Evolutionary conservation across 2,888 invertebrate species (phyloP).

Genomic region (Eumacrocentrus americanus): DNA sequence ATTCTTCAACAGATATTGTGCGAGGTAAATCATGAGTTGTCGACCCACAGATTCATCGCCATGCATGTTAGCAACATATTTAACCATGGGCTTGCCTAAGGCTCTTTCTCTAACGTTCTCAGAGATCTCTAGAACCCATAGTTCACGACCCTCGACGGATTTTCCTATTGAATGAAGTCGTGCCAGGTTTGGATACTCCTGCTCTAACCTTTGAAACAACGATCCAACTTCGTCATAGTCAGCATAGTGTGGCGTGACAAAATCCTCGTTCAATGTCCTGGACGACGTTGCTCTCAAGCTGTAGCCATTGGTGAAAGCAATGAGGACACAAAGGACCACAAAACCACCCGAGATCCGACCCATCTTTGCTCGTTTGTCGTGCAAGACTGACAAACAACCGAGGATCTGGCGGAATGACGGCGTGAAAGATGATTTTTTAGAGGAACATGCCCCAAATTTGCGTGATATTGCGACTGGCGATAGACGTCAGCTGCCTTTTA

Average conservation of each 20-base stretch:
- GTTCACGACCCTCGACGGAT: conserved; percentile 79
- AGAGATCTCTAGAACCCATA: conserved; percentile 83
- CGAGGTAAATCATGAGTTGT: conserved; percentile 81
- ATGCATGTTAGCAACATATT: conserved; percentile 96
- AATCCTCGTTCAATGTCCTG: conserved; percentile 41
- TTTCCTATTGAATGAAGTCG: conserved; percentile 80
- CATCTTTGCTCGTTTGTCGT: conserved; percentile 19
- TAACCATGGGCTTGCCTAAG: conserved; percentile 84
- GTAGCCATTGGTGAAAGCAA: conserved; percentile 23
- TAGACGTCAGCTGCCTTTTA: background rate
- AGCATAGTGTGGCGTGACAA: conserved; percentile 64
- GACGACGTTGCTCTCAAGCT: conserved; percentile 20
- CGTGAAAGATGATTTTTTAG: too few species aligned
- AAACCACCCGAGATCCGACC: conserved; percentile 25
- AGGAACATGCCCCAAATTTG: background rate
- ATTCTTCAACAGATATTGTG: conserved; percentile 81
- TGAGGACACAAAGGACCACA: conserved; percentile 25
- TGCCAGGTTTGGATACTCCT: conserved; percentile 72
- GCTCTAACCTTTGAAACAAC: conserved; percentile 68
- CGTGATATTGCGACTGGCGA: background rate
- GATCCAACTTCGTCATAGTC: conserved; percentile 74
- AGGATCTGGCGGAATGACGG: background rate
- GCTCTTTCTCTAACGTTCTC: conserved; percentile 70
- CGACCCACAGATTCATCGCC: conserved; percentile 92
- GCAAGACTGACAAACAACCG: background rate